Evolutionary conservation across 2,888 invertebrate genomes (phyloP).

Genomic region (Amphipoea lucens): DNA sequence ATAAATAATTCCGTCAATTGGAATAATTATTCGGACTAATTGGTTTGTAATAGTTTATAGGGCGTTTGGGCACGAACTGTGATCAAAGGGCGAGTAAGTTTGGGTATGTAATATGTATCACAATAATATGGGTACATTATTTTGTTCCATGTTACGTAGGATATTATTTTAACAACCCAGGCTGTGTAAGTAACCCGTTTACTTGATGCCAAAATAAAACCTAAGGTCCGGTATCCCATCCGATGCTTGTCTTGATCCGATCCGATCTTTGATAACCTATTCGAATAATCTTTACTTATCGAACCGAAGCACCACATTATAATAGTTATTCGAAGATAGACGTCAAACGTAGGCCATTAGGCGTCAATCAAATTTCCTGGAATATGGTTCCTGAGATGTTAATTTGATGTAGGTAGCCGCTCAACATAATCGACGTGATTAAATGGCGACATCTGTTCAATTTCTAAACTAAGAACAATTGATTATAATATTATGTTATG

Average conservation of each 20-base stretch:
- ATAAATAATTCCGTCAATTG: conserved; percentile 41
- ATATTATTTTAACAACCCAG: not conserved
- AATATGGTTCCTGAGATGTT: conserved; percentile 29
- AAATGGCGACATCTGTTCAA: not conserved
- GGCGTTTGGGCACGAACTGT: conserved; percentile 9
- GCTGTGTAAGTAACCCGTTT: not conserved
- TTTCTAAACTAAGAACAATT: not conserved
- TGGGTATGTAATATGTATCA: not conserved
- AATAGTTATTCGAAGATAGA: not conserved
- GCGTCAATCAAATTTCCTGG: conserved; percentile 5
- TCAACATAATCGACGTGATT: not conserved
- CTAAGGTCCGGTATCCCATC: not conserved
- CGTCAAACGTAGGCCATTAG: conserved; percentile 6
- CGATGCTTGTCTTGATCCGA: not conserved
- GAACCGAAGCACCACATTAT: not conserved
- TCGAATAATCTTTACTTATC: not conserved
- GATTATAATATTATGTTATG: not conserved
- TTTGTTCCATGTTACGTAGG: not conserved
- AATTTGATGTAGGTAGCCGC: not conserved
- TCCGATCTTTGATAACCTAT: not conserved
- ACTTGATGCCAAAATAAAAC: not conserved
- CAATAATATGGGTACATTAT: not conserved
- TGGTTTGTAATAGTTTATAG: conserved; percentile 8
- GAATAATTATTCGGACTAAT: conserved; percentile 35
- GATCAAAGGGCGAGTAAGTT: conserved; percentile 3